Evolutionary conservation across 2,797 vertebrate genomes (phyloP).

Genomic region (Falco columbarius): DNA sequence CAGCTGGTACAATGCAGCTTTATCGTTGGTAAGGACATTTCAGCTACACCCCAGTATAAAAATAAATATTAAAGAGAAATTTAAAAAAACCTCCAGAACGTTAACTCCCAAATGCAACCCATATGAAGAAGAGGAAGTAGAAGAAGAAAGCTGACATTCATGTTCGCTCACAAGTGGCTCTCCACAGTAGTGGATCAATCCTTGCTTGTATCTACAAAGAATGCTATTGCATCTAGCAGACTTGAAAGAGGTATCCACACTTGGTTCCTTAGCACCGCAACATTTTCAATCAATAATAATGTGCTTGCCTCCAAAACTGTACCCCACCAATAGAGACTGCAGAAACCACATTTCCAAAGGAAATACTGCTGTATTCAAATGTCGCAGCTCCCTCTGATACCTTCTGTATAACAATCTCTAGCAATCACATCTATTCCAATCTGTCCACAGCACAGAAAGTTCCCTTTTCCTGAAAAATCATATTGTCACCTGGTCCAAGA

Average conservation of each 20-base stretch:
- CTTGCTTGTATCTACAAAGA: neutral
- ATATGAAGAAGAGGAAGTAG: neutral
- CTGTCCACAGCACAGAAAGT: neutral
- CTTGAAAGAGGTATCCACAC: neutral
- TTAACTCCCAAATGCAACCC: neutral
- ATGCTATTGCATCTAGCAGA: neutral
- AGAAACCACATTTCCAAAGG: neutral
- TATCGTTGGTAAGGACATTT: neutral
- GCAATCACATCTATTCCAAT: neutral
- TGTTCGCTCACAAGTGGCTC: neutral
- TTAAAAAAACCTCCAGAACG: neutral
- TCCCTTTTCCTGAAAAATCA: neutral
- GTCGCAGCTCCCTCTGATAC: neutral
- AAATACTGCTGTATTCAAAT: neutral
- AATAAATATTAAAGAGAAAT: neutral
- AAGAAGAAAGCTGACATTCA: neutral
- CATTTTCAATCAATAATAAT: neutral
- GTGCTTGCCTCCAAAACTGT: neutral
- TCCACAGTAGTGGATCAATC: neutral
- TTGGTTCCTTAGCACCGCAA: neutral
- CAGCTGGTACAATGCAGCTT: neutral
- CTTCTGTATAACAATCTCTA: rapidly evolving
- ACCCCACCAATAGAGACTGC: neutral
- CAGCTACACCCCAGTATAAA: neutral
- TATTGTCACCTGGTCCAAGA: neutral